Conservation (phyloP, 2,888 invertebrate species). For the Timema podura region DNA sequence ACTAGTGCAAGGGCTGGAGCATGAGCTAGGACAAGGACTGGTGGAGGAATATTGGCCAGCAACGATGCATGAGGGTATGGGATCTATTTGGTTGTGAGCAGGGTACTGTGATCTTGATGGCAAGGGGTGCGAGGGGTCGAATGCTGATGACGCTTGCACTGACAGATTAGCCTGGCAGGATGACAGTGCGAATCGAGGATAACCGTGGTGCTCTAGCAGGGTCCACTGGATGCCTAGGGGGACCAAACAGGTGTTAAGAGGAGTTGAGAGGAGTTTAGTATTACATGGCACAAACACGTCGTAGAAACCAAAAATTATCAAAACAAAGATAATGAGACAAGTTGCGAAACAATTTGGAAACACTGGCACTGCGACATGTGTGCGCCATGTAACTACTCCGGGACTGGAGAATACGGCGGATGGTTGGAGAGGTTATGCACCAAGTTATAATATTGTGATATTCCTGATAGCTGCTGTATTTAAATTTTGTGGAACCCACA, state of each 20-base stretch:
- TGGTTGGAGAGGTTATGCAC: no score
- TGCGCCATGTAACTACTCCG: slow-evolving; percentile 38
- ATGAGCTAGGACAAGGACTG: slow-evolving; percentile 33
- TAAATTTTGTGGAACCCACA: no score
- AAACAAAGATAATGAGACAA: neutral
- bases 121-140: slow-evolving; percentile 43
- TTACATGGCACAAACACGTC: slow-evolving; percentile 44
- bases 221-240: slow-evolving; percentile 82
- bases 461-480: no score
- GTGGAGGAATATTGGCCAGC: slow-evolving; percentile 19
- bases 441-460: no score
- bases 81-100: slow-evolving; percentile 25
- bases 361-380: slow-evolving; percentile 39
- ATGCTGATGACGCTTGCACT: slow-evolving; percentile 45
- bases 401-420: no score
- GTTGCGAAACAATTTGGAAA: neutral
- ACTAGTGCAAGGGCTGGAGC: slow-evolving; percentile 37
- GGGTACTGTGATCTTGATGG: slow-evolving; percentile 23
- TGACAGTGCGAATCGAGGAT: slow-evolving; percentile 65
- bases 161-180: slow-evolving; percentile 57
- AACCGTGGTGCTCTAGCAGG: slow-evolving; percentile 77
- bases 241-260: slow-evolving; percentile 35
- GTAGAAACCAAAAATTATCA: slow-evolving; percentile 20
- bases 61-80: slow-evolving; percentile 25
- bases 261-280: slow-evolving; percentile 24